Evolutionary conservation across 1,140 invertebrate species (phyloP), one percentile per base, ranked within the genome.

Genomic region (Reticulitermes speratus): DNA sequence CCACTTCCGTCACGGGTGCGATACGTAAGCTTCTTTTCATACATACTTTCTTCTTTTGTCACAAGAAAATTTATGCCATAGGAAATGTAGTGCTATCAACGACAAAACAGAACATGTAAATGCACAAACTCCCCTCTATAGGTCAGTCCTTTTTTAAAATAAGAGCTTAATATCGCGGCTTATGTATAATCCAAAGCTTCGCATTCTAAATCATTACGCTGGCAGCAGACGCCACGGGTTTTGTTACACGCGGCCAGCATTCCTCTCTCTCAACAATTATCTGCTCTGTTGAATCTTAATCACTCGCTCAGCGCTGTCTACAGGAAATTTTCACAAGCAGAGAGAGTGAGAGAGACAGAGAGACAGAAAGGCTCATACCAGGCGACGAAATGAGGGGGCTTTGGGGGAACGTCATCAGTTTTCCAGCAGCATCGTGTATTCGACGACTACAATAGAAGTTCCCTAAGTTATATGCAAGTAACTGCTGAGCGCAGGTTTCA

Each of bases 231-330:
- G 65, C 65, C 65, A 30, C 65, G 3, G 65, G 65, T n/a, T 75
- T 75, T 30, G 65, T 75, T 75, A 75, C 65, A 75, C n/a, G n/a
- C 65, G 65, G 65, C 65, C n/a, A 30, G 65, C n/a, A 19, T 21
- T 55, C 52, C 19, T 21, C 9, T 65, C 59, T 30, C n/a, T 30
- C 65, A 14, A 30, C 65, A 75, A 75, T 75, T 30, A 75, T 75
- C 65, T 75, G 65, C 65, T 75, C 65, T 75, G 65, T 14, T 75
- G 65, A 75, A 75, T 75, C 65, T 75, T 75, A 75, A 75, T 75
- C 65, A 75, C 25, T 75, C 25, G 65, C 25, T 75, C 52, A 14
- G 65, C 65, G 65, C 65, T 75, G 65, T n/a, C 65, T 75, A 25
- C 7, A 75, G 25, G 25, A 30, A 75, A n/a, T 2, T 30, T n/a